Evolutionary conservation across 1,140 invertebrate species (phyloP), one percentile per base, ranked within the genome.

Genomic region (Listronotus bonariensis): DNA sequence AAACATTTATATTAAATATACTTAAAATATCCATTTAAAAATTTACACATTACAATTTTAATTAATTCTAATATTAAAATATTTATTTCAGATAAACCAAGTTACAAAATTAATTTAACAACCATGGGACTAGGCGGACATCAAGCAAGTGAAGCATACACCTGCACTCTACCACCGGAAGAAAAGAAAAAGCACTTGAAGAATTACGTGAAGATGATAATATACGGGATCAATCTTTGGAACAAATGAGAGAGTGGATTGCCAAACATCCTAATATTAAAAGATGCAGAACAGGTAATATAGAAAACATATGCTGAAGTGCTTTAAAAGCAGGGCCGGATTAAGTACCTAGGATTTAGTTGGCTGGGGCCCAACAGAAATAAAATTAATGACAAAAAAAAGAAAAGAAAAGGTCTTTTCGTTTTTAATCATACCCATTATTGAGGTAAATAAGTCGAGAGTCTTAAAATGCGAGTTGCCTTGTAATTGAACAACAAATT

Each of bases 211-310:
- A 92, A 78, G 88, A 92, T 70, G 86, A 89, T 7, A 81, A 79
- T 0, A 83, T 86, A 6, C 78, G 88, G n/a, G 82, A 87, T 3
- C 87, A 92, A 65, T 82, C 88, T 0, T 71, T 92, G 65, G 76
- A 83, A 18, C 88, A 91, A 74, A 86, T 92, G 75, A 81, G 89
- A 38, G 85, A 91, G 56, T 92, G 90, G 85, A 90, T 92, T 46
- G 75, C 81, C 3, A 92, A 91, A 74, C 88, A 92, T 81, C 87
- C 89, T 0, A 80, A 83, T 10, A 92, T 92, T 32, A 89, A 86
- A 67, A 86, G 83, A 66, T 92, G 90, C 76, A 81, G 90, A 46
- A 91, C 87, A 46, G 86, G 86, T 87, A 73, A 81, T 80, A 34
- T 9, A n/a, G 9, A 10, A 20, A 49, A 45, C 3, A 26, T 26